Conservation (phyloP, 2,797 vertebrate species). For the Leptodon cayanensis region DNA sequence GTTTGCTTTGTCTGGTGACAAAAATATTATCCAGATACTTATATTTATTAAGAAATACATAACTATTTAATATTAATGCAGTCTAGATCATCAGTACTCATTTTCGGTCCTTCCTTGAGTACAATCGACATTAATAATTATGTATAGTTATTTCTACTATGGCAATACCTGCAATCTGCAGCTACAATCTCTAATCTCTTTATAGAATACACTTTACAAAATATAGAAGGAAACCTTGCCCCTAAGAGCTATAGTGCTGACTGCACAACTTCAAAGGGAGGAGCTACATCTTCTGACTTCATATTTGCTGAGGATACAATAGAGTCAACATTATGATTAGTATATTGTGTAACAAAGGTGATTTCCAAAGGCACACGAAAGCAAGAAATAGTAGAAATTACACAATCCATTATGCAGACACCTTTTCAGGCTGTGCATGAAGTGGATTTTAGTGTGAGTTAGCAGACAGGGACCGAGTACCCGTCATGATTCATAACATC, state of each 20-base stretch:
- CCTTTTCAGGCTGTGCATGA: not conserved
- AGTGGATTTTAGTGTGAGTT: not conserved
- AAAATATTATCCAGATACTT: not conserved
- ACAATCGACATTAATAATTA: not conserved
- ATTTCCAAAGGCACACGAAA: not conserved
- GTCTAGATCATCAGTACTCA: not conserved
- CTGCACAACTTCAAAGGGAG: not conserved
- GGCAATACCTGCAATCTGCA: not conserved
- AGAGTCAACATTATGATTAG: not conserved
- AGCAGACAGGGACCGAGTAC: not conserved
- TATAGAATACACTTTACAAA: not conserved
- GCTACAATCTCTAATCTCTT: not conserved
- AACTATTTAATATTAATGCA: not conserved
- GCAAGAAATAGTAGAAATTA: not conserved
- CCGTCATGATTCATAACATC: not conserved
- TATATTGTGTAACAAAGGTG: not conserved
- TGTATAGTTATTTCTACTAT: not conserved
- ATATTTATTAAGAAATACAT: not conserved
- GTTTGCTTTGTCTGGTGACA: not conserved
- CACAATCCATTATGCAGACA: not conserved
- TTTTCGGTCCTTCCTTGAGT: not conserved
- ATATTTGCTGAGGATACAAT: not conserved
- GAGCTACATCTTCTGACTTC: not conserved
- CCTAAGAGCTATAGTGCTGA: not conserved
- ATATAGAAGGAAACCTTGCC: not conserved